Evolutionary conservation across 2,888 invertebrate genomes (phyloP).

Genomic region (Clanis bilineata): DNA sequence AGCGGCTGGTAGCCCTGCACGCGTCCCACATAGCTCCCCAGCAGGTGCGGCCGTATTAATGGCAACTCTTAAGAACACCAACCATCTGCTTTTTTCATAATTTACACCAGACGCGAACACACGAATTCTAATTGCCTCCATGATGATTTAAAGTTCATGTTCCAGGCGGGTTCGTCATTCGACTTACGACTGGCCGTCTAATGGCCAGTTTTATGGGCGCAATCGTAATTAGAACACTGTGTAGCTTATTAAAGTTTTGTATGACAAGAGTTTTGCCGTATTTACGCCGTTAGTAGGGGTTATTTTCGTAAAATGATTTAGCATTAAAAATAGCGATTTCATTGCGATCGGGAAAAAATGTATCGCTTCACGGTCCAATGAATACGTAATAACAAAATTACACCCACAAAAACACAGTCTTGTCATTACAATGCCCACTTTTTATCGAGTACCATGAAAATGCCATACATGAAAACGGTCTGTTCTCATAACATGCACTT

Average conservation of each 20-base stretch:
- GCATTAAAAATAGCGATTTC: neutral
- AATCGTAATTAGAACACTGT: conserved; percentile 34
- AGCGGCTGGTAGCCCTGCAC: conserved; percentile 40
- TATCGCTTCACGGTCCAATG: conserved; percentile 14
- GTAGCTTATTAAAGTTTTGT: neutral
- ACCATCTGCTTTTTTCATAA: conserved; percentile 77
- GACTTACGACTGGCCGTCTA: too few species aligned
- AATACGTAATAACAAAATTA: conserved; percentile 8
- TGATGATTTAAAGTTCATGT: conserved; percentile 55
- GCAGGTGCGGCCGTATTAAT: conserved; percentile 71
- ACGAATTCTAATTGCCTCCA: conserved; percentile 64
- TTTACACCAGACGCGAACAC: conserved; percentile 53
- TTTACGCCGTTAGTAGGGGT: neutral
- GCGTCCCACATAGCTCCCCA: conserved; percentile 43
- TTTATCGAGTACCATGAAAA: neutral
- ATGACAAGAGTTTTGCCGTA: neutral
- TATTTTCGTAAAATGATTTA: neutral
- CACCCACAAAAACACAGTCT: neutral
- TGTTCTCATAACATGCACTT: neutral
- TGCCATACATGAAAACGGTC: neutral
- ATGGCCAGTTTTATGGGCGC: conserved; percentile 42
- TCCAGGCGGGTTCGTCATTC: conserved; percentile 32
- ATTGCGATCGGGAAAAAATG: conserved; percentile 8
- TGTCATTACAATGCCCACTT: neutral
- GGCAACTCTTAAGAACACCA: conserved; percentile 58